Conservation (phyloP, 2,888 invertebrate genomes). For the Cylloceria caligata region DNA sequence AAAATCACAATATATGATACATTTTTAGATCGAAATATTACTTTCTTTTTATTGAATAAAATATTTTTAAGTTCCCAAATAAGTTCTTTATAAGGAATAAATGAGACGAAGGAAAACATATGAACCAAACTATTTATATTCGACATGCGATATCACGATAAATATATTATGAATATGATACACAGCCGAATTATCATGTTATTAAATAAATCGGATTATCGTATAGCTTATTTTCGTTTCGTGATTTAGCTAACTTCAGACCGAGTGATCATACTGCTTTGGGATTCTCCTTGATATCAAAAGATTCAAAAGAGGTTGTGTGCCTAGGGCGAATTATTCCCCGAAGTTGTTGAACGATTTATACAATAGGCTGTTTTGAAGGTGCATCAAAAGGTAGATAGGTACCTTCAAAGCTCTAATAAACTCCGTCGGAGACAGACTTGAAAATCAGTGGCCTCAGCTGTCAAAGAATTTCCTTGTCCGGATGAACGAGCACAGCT, state of each 20-base stretch:
- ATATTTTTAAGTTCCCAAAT: too few species aligned
- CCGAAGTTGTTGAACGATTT: neutral
- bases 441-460: neutral
- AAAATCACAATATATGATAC: too few species aligned
- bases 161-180: too few species aligned
- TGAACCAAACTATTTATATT: too few species aligned
- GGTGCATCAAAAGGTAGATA: neutral
- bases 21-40: too few species aligned
- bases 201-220: too few species aligned
- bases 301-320: neutral
- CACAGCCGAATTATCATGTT: too few species aligned
- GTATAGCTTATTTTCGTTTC: neutral
- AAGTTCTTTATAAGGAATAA: too few species aligned
- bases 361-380: neutral
- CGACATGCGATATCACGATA: too few species aligned
- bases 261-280: neutral
- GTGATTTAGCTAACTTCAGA: neutral
- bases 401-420: neutral
- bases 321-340: neutral
- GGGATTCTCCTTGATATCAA: neutral
- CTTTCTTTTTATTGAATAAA: too few species aligned
- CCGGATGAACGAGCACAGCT: neutral
- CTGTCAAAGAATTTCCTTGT: slow-evolving; percentile 16
- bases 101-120: too few species aligned
- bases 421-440: neutral